Base-by-base conservation (phyloP, 1,140 invertebrate species). In the Drosophila tropicalis region DNA sequence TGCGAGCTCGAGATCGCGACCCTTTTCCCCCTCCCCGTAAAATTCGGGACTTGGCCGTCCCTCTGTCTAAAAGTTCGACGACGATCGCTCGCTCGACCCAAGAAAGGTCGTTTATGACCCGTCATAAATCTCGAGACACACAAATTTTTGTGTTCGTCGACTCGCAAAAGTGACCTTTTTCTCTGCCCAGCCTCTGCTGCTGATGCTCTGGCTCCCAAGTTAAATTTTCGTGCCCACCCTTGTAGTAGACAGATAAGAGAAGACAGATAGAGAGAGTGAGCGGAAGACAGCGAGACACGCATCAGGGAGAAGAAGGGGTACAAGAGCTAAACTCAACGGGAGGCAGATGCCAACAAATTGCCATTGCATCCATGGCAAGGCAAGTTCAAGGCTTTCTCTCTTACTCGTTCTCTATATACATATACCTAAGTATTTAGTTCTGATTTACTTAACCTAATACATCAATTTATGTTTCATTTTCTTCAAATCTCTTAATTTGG, bases 331-430 rank as follows among this genome's bases (percentile, higher is more conserved):
- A 58, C 56, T 36, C 56, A 58, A 58, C 56, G 56, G 56, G 56
- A 58, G 56, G 56, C 36, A 61, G 62, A 66, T 61, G 63, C 29
- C 58, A 57, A 47, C 55, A 19, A 60, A 6, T 39, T 64, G 58
- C 67, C 57, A 67, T 36, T 67, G 63, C 29, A 29, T 29, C 29
- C 29, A 29, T 67, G 62, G 36, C 55, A 44, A 15, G 57, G 58
- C 62, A 79, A 76, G 76, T 78, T 78, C 76, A 79, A 78, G 73
- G 76, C 72, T 76, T 62, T 65, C 64, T 47, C 17, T 40, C 19
- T n/a, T 41, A 40, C 13, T 25, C 17, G n/a, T 5, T 62, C 5
- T 29, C 10, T 32, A n/a, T 12, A 22, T 12, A n/a, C 22, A 25
- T 4, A 25, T 29, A 29, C 25, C 5, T 5, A 29, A 0, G 5